phyloP scores from a whole-genome alignment of 2,888 invertebrate genomes.

The Schizotus pectinicornis region DNA sequence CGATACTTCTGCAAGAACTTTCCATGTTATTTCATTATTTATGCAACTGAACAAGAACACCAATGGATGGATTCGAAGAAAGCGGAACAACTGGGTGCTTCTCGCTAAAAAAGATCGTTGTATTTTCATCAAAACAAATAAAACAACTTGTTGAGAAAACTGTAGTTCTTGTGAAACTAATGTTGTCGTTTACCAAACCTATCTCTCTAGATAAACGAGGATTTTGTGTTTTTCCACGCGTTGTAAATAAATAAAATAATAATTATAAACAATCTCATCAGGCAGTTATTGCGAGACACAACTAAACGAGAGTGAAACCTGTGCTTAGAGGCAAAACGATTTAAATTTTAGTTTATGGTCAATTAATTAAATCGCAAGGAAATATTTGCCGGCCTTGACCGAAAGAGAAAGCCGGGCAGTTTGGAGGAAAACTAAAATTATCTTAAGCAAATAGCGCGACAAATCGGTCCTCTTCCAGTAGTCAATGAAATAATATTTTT shows the following conservation, averaged over 20 bases:
- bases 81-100: conserved; percentile 3
- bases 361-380: conserved; percentile 19
- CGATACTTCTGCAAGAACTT: conserved; percentile 14
- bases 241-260: neutral
- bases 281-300: no score
- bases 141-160: no score
- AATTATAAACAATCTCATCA: neutral
- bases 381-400: conserved; percentile 26
- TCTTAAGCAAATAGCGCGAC: no score
- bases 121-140: no score
- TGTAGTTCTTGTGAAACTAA: no score
- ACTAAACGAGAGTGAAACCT: conserved; percentile 17
- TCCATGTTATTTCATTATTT: conserved; percentile 21
- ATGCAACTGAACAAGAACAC: conserved; percentile 12
- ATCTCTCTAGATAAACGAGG: conserved; percentile 1
- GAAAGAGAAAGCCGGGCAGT: conserved; percentile 26
- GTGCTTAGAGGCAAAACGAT: conserved; percentile 12
- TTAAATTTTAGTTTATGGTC: conserved; percentile 26
- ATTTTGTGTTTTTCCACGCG: no score
- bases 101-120: neutral
- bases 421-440: no score
- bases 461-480: no score
- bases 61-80: conserved; percentile 5
- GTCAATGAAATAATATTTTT: no score
- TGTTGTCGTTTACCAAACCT: neutral